Evolutionary conservation across 2,888 invertebrate genomes (phyloP).

Genomic region (Yponomeuta evonymella): DNA sequence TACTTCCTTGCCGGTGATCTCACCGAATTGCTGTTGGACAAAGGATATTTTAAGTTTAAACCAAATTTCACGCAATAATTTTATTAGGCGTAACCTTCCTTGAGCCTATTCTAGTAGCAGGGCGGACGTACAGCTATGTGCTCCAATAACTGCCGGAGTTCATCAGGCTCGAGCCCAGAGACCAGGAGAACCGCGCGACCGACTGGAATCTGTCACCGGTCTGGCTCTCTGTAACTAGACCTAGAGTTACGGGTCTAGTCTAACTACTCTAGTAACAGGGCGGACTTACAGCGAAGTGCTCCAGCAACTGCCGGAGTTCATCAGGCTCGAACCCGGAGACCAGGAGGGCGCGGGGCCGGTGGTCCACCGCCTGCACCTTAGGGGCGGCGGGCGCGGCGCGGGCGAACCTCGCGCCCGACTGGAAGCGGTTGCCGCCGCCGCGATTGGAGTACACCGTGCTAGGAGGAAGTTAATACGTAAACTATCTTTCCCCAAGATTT

Average conservation of each 20-base stretch:
- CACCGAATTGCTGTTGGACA: slow-evolving; percentile 85
- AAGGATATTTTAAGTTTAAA: background rate
- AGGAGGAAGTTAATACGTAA: background rate
- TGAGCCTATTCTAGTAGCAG: background rate
- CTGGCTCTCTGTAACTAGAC: too few relatives aligned
- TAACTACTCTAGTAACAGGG: background rate
- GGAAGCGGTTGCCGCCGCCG: slow-evolving; percentile 55
- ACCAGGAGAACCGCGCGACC: slow-evolving; percentile 78
- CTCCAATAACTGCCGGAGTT: slow-evolving; percentile 84
- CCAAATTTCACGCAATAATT: too few relatives aligned
- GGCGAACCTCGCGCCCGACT: slow-evolving; percentile 45
- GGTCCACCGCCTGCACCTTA: slow-evolving; percentile 80
- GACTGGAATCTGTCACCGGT: slow-evolving; percentile 53
- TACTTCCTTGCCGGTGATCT: slow-evolving; percentile 87
- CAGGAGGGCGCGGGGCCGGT: slow-evolving; percentile 89
- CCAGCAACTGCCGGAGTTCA: slow-evolving; percentile 86
- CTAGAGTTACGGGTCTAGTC: too few relatives aligned
- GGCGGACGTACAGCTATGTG: slow-evolving; percentile 86
- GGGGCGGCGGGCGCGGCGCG: slow-evolving; percentile 51
- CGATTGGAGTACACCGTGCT: background rate
- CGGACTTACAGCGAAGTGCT: slow-evolving; percentile 87
- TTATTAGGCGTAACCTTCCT: too few relatives aligned
- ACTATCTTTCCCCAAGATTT: too few relatives aligned
- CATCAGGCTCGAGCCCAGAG: slow-evolving; percentile 90
- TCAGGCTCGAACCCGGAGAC: slow-evolving; percentile 92